These are phyloP conservation scores for Adela reaumurella DNA, from an alignment of 2,888 invertebrate species.

Conservation along the genomic window DNA sequence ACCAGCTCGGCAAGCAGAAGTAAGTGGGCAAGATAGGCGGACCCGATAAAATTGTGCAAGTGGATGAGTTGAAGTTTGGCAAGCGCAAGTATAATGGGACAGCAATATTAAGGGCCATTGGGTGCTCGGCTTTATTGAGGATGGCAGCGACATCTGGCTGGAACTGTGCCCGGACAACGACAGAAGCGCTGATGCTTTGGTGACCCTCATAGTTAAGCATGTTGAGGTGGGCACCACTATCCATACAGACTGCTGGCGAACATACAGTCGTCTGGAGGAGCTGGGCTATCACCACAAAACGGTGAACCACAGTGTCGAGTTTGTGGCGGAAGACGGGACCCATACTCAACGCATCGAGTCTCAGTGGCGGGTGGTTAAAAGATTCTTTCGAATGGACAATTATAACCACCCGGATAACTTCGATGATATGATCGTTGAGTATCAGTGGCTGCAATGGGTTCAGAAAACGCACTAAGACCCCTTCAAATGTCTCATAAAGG, in stretches of 20 bases:
- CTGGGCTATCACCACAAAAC: not conserved
- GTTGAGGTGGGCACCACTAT: slow-evolving; percentile 12
- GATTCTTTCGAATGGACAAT: not conserved
- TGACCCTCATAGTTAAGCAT: slow-evolving; percentile 16
- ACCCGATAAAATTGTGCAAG: slow-evolving; percentile 9
- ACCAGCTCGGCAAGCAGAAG: slow-evolving; percentile 2
- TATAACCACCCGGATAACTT: slow-evolving; percentile 1
- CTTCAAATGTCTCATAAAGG: not conserved
- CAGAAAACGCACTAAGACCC: not conserved
- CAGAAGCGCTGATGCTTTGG: slow-evolving; percentile 12
- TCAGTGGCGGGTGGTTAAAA: slow-evolving; percentile 2
- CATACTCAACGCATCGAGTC: slow-evolving; percentile 1
- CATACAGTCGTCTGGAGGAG: slow-evolving; percentile 4
- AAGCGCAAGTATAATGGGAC: slow-evolving; percentile 9
- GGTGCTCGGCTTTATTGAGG: slow-evolving; percentile 15
- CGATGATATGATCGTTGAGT: not conserved
- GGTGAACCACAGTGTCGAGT: not conserved
- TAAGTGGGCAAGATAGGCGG: slow-evolving; percentile 10
- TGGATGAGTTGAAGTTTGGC: slow-evolving; percentile 12
- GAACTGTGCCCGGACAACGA: slow-evolving; percentile 13
- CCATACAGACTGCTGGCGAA: slow-evolving; percentile 14
- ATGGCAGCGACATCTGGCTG: slow-evolving; percentile 14
- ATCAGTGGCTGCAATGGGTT: not conserved
- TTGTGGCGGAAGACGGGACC: not conserved
- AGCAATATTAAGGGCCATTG: slow-evolving; percentile 9